A percentile compares a stretch with the other conserved stretches of the same genome.
These are phyloP conservation scores for Mesocricetus auratus DNA, from an alignment of 2,113 vertebrate genomes.

Conservation along the genomic window DNA sequence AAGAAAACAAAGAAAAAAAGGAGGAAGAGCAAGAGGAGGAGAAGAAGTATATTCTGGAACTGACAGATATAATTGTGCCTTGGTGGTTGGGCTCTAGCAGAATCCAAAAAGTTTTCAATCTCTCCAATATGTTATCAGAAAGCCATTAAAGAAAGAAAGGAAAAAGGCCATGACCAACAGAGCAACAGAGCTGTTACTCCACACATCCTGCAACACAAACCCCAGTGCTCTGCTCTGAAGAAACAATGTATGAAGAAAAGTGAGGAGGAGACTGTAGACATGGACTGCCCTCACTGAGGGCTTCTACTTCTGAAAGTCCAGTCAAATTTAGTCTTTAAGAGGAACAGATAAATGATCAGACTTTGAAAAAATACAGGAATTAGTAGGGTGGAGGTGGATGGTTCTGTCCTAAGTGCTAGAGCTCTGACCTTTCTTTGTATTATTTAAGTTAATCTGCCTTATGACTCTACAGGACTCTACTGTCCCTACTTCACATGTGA, in stretches of 20 bases:
- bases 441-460: not conserved
- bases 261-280: not conserved
- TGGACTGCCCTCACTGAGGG: not conserved
- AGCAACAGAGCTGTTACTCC: not conserved
- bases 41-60: not conserved
- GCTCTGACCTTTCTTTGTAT: not conserved
- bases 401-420: not conserved
- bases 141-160: not conserved
- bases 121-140: not conserved
- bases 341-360: not conserved
- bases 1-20: not conserved
- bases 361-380: too few species aligned
- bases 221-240: not conserved
- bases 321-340: not conserved
- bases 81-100: not conserved
- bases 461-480: not conserved
- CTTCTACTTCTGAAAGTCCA: not conserved
- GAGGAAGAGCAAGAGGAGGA: not conserved
- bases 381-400: not conserved
- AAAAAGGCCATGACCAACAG: not conserved
- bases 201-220: not conserved
- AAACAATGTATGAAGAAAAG: not conserved
- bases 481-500: constrained; percentile 20
- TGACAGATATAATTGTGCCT: not conserved
- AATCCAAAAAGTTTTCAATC: not conserved